Evolutionary conservation across 2,888 invertebrate genomes (phyloP), one percentile per base, ranked within the genome.

Genomic region (Sphaerophoria rueppellii): DNA sequence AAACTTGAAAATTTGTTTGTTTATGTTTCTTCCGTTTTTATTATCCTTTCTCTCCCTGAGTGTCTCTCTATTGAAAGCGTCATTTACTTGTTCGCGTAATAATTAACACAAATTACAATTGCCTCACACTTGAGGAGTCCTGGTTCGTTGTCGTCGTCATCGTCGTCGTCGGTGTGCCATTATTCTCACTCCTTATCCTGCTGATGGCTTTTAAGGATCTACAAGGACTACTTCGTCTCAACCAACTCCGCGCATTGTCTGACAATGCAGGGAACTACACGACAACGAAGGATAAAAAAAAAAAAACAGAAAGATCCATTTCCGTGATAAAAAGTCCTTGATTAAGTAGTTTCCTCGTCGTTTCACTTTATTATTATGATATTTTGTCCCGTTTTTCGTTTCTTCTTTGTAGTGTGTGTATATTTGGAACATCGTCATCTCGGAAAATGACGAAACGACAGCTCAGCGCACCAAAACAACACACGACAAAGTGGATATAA

Each of bases 331-430:
- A 67, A 86, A 88, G 83, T 88, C 88, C 89, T 90, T 90, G 90
- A 90, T 90, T 90, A 90, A 90, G 90, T 90, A 90, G 90, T 89
- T 90, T 89, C 87, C 88, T 88, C 87, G 89, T 89, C 88, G 88
- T 89, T 90, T 88, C 89, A 89, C 89, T 90, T 86, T 86, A 78
- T 80, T 77, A 79, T 86, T 74, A 82, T 65, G 73, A 80, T 79
- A 71, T 76, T 74, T 77, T 67, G 46, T 34, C 35, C 50, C 16
- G 50, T 73, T 60, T 85, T 7, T 14, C 37, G 43, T 69, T 70
- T 50, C 52, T 37, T 58, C 2, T 57, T 6, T 40, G 40, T 40
- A 24, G 40, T 40, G 34, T 12, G 1, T 24, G 34, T 57, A 37
- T 83, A 75, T 78, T 24, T 34, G 52, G 34, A 70, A 77, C 63